phyloP scores from a whole-genome alignment of 2,888 invertebrate genomes.

The Callyntrura guangdongensis region DNA sequence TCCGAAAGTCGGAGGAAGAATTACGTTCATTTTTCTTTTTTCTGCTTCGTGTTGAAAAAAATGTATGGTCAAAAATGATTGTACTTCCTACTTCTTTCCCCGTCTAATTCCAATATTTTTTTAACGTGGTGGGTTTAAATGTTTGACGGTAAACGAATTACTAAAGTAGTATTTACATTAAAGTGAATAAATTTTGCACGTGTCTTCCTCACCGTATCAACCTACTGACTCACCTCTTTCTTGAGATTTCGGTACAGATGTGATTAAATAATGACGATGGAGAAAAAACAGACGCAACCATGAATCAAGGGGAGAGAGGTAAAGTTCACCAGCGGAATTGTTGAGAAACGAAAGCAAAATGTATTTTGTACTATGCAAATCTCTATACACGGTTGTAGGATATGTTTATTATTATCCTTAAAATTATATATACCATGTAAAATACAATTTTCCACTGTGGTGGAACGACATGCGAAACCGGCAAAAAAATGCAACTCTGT shows the following conservation, averaged over 20 bases:
- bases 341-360: slow-evolving; percentile 24
- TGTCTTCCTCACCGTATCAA: too few relatives aligned
- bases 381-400: too few relatives aligned
- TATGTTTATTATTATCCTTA: neutral
- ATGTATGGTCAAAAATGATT: slow-evolving; percentile 6
- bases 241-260: slow-evolving; percentile 9
- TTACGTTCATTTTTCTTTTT: neutral
- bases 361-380: slow-evolving; percentile 21
- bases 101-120: neutral
- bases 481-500: too few relatives aligned
- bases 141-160: too few relatives aligned
- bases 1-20: neutral
- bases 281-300: slow-evolving; percentile 47
- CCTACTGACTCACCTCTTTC: neutral
- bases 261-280: slow-evolving; percentile 41
- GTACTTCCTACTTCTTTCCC: neutral
- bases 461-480: neutral
- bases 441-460: neutral
- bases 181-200: too few relatives aligned
- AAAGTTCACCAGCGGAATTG: slow-evolving; percentile 33
- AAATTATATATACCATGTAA: too few relatives aligned
- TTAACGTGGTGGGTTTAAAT: neutral
- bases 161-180: too few relatives aligned
- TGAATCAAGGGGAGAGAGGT: too few relatives aligned
- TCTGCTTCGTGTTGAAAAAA: neutral